Percentiles rank a stretch among this genome's conserved stretches.
Evolutionary conservation across 2,113 vertebrate genomes (phyloP).

Genomic region (Petrocephalus microphthalmus): DNA sequence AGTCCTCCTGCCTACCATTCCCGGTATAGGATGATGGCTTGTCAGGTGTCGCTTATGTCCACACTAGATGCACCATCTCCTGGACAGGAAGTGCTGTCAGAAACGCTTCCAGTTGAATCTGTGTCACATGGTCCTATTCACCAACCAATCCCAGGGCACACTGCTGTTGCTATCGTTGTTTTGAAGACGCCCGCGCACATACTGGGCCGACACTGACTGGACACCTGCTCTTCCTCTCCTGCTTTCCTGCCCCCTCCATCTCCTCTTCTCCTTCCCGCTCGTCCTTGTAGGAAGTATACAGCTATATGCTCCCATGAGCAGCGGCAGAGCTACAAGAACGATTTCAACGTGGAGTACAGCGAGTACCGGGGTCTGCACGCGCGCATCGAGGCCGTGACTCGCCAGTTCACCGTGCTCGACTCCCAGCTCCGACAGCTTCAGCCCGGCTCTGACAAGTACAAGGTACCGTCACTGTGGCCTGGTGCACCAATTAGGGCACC

Average conservation of each 20-base stretch:
- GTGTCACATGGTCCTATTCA: no score
- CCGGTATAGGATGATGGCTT: not conserved
- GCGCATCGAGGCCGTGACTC: conserved; percentile 75
- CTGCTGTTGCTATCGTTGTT: no score
- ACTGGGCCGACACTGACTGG: not conserved
- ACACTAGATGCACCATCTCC: no score
- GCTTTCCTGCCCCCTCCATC: not conserved
- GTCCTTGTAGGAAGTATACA: conserved; percentile 66
- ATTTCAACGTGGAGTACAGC: conserved; percentile 83
- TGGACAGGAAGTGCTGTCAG: no score
- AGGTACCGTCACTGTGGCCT: conserved; percentile 53
- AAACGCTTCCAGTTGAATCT: no score
- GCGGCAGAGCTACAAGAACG: conserved; percentile 82
- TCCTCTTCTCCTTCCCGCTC: not conserved
- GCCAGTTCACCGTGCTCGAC: conserved; percentile 79
- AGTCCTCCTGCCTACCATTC: not conserved
- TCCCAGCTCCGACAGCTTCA: conserved; percentile 72
- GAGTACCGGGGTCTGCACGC: conserved; percentile 83
- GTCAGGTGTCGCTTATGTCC: no score
- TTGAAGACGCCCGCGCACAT: not conserved
- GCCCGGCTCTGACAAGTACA: conserved; percentile 74
- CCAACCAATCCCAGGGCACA: no score
- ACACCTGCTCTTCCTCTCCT: not conserved
- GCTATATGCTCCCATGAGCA: conserved; percentile 68
- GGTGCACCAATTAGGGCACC: not conserved